These are phyloP conservation scores for Neodiprion fabricii DNA, from an alignment of 1,140 invertebrate species.

Conservation along the genomic window DNA sequence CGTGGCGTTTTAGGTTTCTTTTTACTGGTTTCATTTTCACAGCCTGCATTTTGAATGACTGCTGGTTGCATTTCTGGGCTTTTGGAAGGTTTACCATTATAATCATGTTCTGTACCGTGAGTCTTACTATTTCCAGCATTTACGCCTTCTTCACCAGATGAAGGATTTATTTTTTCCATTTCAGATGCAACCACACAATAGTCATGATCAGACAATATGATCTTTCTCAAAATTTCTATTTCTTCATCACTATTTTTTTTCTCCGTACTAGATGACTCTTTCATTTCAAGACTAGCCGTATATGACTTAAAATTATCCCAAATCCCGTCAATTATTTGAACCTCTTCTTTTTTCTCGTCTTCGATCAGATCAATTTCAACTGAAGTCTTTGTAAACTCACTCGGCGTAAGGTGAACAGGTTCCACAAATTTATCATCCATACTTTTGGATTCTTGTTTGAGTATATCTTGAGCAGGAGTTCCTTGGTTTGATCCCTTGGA, in stretches of 20 bases:
- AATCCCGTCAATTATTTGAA: conserved; percentile 69
- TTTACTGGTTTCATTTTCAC: conserved; percentile 34
- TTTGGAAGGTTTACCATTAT: conserved; percentile 55
- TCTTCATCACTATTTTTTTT: conserved; percentile 30
- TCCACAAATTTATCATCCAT: not conserved
- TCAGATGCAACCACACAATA: conserved; percentile 54
- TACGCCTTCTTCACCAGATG: conserved; percentile 13
- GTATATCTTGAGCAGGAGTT: not conserved
- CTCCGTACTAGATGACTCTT: conserved; percentile 34
- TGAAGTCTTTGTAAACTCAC: conserved; percentile 33
- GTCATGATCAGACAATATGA: conserved; percentile 62
- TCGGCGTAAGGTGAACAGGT: conserved; percentile 9
- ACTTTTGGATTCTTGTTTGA: conserved; percentile 25
- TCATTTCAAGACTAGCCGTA: conserved; percentile 64
- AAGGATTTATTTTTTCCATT: conserved; percentile 44
- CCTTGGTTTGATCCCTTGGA: conserved; percentile 33
- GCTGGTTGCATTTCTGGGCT: conserved; percentile 44
- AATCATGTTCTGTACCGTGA: conserved; percentile 38
- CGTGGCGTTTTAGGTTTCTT: conserved; percentile 55
- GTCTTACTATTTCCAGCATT: not conserved
- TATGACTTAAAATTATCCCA: conserved; percentile 83
- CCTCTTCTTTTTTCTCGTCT: conserved; percentile 59
- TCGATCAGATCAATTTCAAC: conserved; percentile 51
- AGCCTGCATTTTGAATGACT: conserved; percentile 20
- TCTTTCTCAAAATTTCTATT: conserved; percentile 45